Conservation (phyloP, 2,888 invertebrate species). For the Eustalomyia histrio region DNA sequence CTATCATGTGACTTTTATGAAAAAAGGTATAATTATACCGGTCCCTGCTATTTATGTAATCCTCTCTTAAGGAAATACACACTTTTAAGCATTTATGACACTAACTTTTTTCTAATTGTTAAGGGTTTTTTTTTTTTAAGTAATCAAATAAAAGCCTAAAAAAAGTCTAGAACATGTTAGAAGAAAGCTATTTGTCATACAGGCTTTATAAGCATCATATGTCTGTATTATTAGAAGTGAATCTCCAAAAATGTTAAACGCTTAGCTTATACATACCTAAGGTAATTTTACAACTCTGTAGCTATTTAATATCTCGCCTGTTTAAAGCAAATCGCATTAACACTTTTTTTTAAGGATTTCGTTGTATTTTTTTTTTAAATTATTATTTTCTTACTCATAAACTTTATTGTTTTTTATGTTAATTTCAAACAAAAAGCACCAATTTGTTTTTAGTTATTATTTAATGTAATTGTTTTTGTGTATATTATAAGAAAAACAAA, state of each 20-base stretch:
- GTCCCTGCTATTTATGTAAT: too few species aligned
- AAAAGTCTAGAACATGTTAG: too few species aligned
- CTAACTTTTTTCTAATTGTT: too few species aligned
- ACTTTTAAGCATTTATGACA: too few species aligned
- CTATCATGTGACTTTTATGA: too few species aligned
- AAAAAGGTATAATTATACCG: too few species aligned
- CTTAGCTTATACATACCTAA: slow-evolving; percentile 8
- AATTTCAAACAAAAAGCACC: slow-evolving; percentile 26
- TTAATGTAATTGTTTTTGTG: slow-evolving; percentile 53
- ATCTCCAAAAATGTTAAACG: not conserved
- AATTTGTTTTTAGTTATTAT: slow-evolving; percentile 41
- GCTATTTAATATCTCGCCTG: slow-evolving; percentile 65
- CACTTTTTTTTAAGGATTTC: slow-evolving; percentile 41
- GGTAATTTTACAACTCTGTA: slow-evolving; percentile 58
- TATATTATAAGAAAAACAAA: slow-evolving; percentile 61
- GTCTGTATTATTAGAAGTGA: too few species aligned
- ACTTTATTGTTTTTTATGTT: slow-evolving; percentile 38
- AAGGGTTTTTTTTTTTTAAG: too few species aligned
- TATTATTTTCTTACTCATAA: slow-evolving; percentile 45
- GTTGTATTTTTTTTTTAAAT: slow-evolving; percentile 43
- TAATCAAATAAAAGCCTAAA: too few species aligned
- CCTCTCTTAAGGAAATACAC: too few species aligned
- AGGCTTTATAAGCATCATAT: too few species aligned
- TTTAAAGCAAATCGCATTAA: slow-evolving; percentile 20
- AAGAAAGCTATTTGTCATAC: too few species aligned